Evolutionary conservation across 2,888 invertebrate species (phyloP), one percentile per base, ranked within the genome.

Genomic region (Lymantria dispar): DNA sequence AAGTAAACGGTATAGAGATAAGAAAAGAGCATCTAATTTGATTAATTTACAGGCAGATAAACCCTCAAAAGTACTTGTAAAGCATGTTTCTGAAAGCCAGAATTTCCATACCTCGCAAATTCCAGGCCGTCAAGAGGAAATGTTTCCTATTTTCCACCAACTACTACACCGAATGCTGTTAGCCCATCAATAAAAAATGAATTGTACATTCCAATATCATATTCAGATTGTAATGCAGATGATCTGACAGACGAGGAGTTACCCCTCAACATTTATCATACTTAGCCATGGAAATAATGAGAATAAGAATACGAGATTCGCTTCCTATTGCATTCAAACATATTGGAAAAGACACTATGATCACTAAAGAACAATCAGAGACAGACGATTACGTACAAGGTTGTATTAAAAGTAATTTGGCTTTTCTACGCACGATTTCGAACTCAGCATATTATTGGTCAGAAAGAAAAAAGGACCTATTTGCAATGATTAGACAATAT

Each of bases 391-490:
- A 67, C 59, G 54, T 78, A 22, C 52, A 76, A 56, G 56, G 56
- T 52, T 72, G 72, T 57, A 50, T 76, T 29, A 70, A 78, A 69
- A 56, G 43, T n/a, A n/a, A 82, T 52, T 63, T 79, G 11, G 77
- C 77, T 1, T 79, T 80, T 50, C 51, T 78, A 46, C 60, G 63
- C 51, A 48, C 70, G 36, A 62, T 85, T n/a, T 82, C 81, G 30
- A 83, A 81, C 55, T 82, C 79, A n/a, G 66, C 64, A 50, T 68
- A 69, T 37, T 83, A 82, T 47, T 83, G 85, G 85, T 54, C 64
- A 9, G 49, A 56, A 65, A 64, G 72, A 36, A 74, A 73, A 70
- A 46, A 54, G 63, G 74, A 70, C 52, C 64, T 72, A 58, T 80
- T 68, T 72, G 83, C 74, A 0, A 69, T 75, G 53, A 29, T 75